A percentile compares a stretch with the other conserved stretches of the same genome.
Evolutionary conservation across 2,888 invertebrate genomes (phyloP).

Genomic region (Synanthedon vespiformis): DNA sequence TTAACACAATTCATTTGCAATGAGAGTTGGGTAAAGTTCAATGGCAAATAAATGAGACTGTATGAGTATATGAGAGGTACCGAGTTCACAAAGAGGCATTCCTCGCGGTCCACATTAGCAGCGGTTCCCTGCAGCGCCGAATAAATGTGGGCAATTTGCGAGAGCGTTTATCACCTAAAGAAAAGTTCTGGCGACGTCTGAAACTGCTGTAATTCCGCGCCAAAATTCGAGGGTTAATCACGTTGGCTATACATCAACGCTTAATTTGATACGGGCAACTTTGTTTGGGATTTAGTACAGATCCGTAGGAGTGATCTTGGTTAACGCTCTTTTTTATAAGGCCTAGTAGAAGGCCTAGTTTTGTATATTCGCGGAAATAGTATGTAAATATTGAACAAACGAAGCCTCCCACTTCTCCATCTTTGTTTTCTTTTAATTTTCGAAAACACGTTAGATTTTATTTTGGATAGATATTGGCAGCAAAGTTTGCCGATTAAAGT

Average conservation of each 20-base stretch:
- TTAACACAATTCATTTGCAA: slow-evolving; percentile 37
- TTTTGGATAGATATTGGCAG: background rate
- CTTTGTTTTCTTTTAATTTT: background rate
- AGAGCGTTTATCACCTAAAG: slow-evolving; percentile 64
- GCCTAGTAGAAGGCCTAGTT: background rate
- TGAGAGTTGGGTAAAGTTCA: slow-evolving; percentile 32
- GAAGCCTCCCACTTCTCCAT: background rate
- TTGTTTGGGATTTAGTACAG: slow-evolving; percentile 29
- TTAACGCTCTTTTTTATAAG: background rate
- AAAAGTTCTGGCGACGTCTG: slow-evolving; percentile 60
- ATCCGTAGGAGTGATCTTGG: background rate
- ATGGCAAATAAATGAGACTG: slow-evolving; percentile 32
- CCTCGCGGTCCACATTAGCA: slow-evolving; percentile 43
- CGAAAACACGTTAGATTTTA: background rate
- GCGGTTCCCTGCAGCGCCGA: slow-evolving; percentile 45
- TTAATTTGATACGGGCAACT: slow-evolving; percentile 49
- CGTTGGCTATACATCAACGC: slow-evolving; percentile 46
- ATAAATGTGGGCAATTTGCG: slow-evolving; percentile 65
- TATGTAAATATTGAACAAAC: background rate
- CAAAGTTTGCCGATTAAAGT: slow-evolving; percentile 3
- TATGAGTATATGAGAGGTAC: slow-evolving; percentile 13
- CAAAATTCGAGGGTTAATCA: slow-evolving; percentile 58
- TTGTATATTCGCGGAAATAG: background rate
- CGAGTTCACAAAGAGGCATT: slow-evolving; percentile 33
- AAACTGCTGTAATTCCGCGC: slow-evolving; percentile 53